Evolutionary conservation across 1,140 invertebrate genomes (phyloP), one percentile per base, ranked within the genome.

Genomic region (Lycorma delicatula): DNA sequence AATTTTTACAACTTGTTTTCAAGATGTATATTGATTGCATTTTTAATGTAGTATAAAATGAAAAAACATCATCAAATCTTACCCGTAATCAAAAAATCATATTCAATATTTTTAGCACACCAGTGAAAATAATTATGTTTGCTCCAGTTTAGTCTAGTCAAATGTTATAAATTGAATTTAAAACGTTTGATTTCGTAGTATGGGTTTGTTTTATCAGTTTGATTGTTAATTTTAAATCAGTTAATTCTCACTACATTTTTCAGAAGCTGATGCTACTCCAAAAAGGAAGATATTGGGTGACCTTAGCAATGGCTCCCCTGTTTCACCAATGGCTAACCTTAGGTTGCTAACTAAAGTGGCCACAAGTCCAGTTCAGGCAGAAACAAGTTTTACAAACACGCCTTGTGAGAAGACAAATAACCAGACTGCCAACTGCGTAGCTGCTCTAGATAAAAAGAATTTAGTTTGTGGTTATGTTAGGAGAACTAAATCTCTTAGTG

Each of bases 251-350:
- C 13, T 44, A 20, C 11, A 1, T 6, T 44, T 44, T 44, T 16
- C 41, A 44, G 41, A 16, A 9, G 6, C 16, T 44, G 23, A 44
- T 20, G 23, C 23, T 22, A 44, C 76, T 64, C 76, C 76, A 44
- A 78, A 79, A 65, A 72, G 78, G 38, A 77, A 65, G 63, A 71
- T 74, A 34, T 71, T 79, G 41, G 72, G 72, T 38, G 77, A 79
- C 67, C 71, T 79, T 26, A 76, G 63, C 1, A 67, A 67, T 3
- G 77, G 75, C 66, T 68, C 73, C 18, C 75, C 77, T 66, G 73
- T 79, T 12, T 79, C 78, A 13, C 79, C 79, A 22, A 81, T 72
- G 38, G 79, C 78, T 49, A 80, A 80, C 67, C 69, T 80, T 23
- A 75, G 79, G 66, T 63, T 80, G 27, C 68, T 80, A 28, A 80